Evolutionary conservation across 2,888 invertebrate species (phyloP).

Genomic region (Gasteruption jaculator): DNA sequence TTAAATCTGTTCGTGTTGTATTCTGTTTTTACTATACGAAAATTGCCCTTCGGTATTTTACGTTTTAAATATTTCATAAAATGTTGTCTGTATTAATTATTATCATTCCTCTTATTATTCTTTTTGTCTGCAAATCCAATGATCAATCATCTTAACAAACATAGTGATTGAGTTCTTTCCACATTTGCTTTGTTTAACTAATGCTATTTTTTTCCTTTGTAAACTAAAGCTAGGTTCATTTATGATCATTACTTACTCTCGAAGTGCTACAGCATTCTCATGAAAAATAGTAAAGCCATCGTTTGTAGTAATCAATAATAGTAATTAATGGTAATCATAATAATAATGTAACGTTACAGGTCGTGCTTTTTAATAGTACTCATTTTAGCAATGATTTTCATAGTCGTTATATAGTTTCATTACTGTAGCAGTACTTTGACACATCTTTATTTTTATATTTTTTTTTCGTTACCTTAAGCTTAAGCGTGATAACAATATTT

Average conservation of each 20-base stretch:
- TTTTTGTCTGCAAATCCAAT: too few species aligned
- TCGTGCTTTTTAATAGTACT: slow-evolving; percentile 24
- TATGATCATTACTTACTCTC: slow-evolving; percentile 25
- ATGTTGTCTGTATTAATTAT: too few species aligned
- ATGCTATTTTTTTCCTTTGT: slow-evolving; percentile 23
- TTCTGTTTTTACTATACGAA: too few species aligned
- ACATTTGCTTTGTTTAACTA: slow-evolving; percentile 29
- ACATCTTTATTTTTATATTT: slow-evolving; percentile 36
- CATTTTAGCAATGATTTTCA: slow-evolving; percentile 31
- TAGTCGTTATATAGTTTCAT: slow-evolving; percentile 24
- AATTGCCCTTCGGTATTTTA: too few species aligned
- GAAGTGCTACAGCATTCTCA: slow-evolving; percentile 24
- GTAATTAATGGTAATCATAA: slow-evolving; percentile 30
- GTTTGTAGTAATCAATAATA: slow-evolving; percentile 22
- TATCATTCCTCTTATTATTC: too few species aligned
- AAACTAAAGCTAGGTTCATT: slow-evolving; percentile 29
- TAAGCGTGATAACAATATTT: slow-evolving; percentile 39
- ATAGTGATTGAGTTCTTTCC: too few species aligned
- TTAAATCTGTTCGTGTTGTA: too few species aligned
- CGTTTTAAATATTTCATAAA: too few species aligned
- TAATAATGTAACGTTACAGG: slow-evolving; percentile 28
- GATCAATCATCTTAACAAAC: too few species aligned
- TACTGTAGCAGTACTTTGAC: slow-evolving; percentile 44
- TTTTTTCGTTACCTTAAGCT: slow-evolving; percentile 31
- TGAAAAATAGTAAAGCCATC: slow-evolving; percentile 32